Conservation (phyloP, 2,797 vertebrate species). For the Etheostoma nigrum region DNA sequence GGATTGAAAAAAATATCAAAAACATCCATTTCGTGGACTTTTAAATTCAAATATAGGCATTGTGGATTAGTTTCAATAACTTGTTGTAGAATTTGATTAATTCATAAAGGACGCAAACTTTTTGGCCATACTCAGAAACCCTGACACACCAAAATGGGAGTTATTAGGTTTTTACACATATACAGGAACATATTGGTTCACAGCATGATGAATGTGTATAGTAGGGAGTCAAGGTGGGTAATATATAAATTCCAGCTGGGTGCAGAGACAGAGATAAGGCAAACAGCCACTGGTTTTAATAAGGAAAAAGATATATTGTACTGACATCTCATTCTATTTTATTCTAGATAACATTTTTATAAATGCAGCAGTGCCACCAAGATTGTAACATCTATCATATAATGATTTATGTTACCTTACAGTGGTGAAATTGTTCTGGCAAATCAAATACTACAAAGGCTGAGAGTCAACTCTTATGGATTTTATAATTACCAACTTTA, state of each 20-base stretch:
- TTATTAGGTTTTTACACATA: conserved; percentile 3
- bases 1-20: neutral
- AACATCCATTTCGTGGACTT: neutral
- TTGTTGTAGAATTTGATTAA: neutral
- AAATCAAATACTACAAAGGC: conserved; percentile 19
- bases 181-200: conserved; percentile 41
- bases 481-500: conserved; percentile 8
- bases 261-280: conserved; percentile 53
- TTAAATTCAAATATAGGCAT: conserved; percentile 3
- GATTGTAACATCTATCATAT: conserved; percentile 17
- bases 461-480: conserved; percentile 1
- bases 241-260: conserved; percentile 36
- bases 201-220: conserved; percentile 61
- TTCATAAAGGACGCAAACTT: conserved; percentile 4
- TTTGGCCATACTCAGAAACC: conserved; percentile 5
- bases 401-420: conserved; percentile 38
- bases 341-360: conserved; percentile 44
- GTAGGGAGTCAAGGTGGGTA: conserved; percentile 24
- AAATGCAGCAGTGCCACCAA: conserved; percentile 15
- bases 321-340: conserved; percentile 37
- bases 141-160: conserved; percentile 1
- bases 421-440: conserved; percentile 2
- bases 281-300: conserved; percentile 27
- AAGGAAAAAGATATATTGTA: conserved; percentile 25
- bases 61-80: neutral